These are phyloP conservation scores for Chromoteleia sp. DNA, from an alignment of 2,888 invertebrate genomes.

Conservation along the genomic window DNA sequence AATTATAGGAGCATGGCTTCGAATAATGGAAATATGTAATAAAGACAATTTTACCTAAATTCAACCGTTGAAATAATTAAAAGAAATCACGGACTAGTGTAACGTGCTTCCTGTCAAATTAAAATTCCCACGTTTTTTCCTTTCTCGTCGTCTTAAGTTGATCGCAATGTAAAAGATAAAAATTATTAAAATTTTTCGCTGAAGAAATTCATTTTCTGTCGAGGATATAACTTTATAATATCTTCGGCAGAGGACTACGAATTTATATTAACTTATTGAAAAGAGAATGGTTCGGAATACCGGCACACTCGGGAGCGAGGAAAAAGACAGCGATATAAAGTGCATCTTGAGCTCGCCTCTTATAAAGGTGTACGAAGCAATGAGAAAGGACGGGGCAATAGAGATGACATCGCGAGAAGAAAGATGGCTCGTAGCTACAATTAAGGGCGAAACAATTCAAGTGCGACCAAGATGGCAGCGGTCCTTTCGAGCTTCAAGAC, in stretches of 20 bases:
- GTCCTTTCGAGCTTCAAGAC: constrained; percentile 68
- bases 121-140: constrained; percentile 52
- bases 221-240: constrained; percentile 24
- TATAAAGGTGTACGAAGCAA: constrained; percentile 66
- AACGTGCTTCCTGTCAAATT: constrained; percentile 48
- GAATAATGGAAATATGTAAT: no score
- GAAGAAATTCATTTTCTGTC: constrained; percentile 7
- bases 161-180: constrained; percentile 46
- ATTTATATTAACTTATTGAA: constrained; percentile 39
- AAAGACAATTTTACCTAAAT: background rate
- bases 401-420: constrained; percentile 65
- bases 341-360: constrained; percentile 62
- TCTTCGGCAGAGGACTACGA: constrained; percentile 1
- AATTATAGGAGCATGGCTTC: no score
- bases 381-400: constrained; percentile 50
- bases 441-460: constrained; percentile 78
- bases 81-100: constrained; percentile 40
- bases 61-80: constrained; percentile 46
- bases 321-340: constrained; percentile 61
- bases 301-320: constrained; percentile 19
- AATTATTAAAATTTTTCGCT: constrained; percentile 43
- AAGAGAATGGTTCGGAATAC: constrained; percentile 35
- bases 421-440: constrained; percentile 75
- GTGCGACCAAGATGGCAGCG: constrained; percentile 76
- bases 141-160: constrained; percentile 45